Evolutionary conservation across 1,140 invertebrate species (phyloP).

Genomic region (Ceratina japonica): DNA sequence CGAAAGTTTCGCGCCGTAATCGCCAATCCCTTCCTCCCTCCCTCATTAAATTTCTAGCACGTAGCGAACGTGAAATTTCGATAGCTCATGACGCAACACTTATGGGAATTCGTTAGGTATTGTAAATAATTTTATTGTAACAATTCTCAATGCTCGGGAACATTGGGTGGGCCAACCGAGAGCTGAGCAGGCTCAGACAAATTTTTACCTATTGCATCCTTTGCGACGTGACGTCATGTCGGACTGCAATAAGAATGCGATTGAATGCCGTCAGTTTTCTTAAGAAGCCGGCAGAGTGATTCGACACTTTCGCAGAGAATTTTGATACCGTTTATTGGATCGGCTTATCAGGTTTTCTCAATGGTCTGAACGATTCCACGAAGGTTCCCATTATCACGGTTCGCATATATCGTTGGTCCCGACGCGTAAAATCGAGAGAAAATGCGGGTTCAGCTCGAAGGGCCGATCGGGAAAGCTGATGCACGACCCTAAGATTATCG

Average conservation of each 20-base stretch:
- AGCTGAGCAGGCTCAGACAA: too few species aligned
- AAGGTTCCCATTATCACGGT: slow-evolving; percentile 32
- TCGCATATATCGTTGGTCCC: not conserved
- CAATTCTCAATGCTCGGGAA: too few species aligned
- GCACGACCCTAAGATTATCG: not conserved
- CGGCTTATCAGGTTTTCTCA: slow-evolving; percentile 1
- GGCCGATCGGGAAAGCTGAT: slow-evolving; percentile 26
- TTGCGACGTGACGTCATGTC: too few species aligned
- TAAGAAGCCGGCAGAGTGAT: not conserved
- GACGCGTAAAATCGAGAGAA: slow-evolving; percentile 22
- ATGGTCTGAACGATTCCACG: not conserved
- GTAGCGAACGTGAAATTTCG: not conserved
- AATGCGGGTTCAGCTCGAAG: slow-evolving; percentile 3
- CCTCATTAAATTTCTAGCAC: not conserved
- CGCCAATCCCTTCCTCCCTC: slow-evolving; percentile 11
- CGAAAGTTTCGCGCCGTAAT: slow-evolving; percentile 36
- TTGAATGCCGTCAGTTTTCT: not conserved
- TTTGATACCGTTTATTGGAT: not conserved
- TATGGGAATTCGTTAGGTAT: too few species aligned
- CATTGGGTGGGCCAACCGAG: too few species aligned
- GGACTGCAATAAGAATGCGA: too few species aligned
- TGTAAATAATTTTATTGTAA: too few species aligned
- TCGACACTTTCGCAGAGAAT: not conserved
- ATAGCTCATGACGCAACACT: too few species aligned
- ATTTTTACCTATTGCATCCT: too few species aligned